These are phyloP conservation scores for Enteromius treurensis DNA, from an alignment of 2,797 vertebrate genomes.

Conservation along the genomic window DNA sequence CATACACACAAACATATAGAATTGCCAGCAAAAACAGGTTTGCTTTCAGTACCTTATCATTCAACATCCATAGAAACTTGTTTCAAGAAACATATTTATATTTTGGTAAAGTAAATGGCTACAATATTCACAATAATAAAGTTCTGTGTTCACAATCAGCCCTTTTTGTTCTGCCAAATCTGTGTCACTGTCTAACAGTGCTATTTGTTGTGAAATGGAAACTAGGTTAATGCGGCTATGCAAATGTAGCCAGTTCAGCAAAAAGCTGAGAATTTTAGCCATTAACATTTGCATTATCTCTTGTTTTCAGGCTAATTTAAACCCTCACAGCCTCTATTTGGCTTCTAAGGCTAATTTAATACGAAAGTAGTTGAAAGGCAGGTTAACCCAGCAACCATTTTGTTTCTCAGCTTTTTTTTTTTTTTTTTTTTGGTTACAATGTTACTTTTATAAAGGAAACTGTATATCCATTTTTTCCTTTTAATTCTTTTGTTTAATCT, in stretches of 20 bases:
- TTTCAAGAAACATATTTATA: not conserved
- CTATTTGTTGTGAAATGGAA: not conserved
- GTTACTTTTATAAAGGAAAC: not conserved
- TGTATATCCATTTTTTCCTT: not conserved
- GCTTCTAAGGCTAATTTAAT: not conserved
- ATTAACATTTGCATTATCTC: not conserved
- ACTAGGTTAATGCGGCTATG: not conserved
- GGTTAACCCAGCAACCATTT: not conserved
- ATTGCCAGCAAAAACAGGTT: not conserved
- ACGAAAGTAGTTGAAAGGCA: not conserved
- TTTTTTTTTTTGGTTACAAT: not conserved
- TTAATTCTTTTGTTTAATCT: not conserved
- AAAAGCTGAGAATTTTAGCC: not conserved
- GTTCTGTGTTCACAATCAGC: not conserved
- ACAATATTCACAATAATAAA: not conserved
- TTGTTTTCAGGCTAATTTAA: conserved; percentile 2
- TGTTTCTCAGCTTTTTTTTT: not conserved
- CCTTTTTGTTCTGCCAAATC: not conserved
- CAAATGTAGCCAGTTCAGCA: not conserved
- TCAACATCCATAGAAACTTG: not conserved
- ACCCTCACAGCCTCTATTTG: not conserved
- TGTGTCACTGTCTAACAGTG: not conserved
- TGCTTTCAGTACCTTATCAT: not conserved
- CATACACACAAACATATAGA: conserved; percentile 1
- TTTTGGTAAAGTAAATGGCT: not conserved